Conservation (phyloP, 2,888 invertebrate species). For the Tipula confusa region DNA sequence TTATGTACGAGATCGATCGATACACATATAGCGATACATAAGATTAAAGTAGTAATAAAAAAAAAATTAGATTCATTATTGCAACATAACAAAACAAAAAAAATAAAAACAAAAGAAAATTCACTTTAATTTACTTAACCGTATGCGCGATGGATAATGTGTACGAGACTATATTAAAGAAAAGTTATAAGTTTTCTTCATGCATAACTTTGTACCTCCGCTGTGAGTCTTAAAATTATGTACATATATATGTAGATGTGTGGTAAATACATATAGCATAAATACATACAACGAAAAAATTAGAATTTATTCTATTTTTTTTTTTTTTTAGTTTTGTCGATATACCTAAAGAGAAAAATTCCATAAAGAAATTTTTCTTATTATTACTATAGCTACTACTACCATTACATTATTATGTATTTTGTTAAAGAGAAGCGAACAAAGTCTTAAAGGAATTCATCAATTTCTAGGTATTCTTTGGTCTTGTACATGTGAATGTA, state of each 20-base stretch:
- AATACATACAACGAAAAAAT: background rate
- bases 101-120: background rate
- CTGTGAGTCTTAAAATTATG: background rate
- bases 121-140: background rate
- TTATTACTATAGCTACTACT: background rate
- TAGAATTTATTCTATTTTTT: no score
- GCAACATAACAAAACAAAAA: background rate
- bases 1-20: background rate
- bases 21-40: background rate
- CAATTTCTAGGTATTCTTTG: background rate
- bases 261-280: background rate
- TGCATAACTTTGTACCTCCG: background rate
- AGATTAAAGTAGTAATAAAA: background rate
- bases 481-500: background rate
- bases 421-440: background rate
- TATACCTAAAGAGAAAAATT: background rate
- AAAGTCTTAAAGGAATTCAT: background rate
- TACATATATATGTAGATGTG: background rate
- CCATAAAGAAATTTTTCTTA: background rate
- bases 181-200: background rate
- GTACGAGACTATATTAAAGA: background rate
- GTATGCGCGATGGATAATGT: background rate
- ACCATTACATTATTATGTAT: background rate
- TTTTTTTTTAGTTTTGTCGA: background rate
- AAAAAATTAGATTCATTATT: no score